Evolutionary conservation across 1,140 invertebrate species (phyloP), one percentile per base, ranked within the genome.

Genomic region (Procambarus virginalis): DNA sequence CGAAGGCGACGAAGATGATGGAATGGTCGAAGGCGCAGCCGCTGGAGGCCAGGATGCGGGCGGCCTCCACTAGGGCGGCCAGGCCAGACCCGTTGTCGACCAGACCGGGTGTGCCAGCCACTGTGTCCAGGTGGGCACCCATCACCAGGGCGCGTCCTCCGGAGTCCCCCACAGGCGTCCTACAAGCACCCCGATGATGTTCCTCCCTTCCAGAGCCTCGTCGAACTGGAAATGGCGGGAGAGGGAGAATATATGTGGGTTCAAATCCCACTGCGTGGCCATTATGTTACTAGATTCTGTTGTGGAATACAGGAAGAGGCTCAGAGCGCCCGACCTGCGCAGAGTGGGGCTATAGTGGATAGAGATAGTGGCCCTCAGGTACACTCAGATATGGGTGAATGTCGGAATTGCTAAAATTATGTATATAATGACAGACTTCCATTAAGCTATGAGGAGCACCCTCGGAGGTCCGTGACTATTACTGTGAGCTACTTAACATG

Each of bases 41-140:
- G 51, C 93, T 92, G 68, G 93, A 92, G 9, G 93, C 80, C 20
- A 95, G 91, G 4, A 93, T 91, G 34, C 94, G 84, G 8, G 94
- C 94, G 9, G 93, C 91, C 92, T 95, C 94, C 48, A 95, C 88
- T 91, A 95, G 93, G 2, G 93, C 94, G 3, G 93, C 92, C 45
- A 94, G 91, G 17, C 94, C 94, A 9, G 94, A 94, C 3, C 94
- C 94, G 92, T 94, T 94, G 89, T 95, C 94, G 89, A 94, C 93
- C 3, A 94, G 93, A 8, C 94, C 93, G 12, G 92, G 91, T 2
- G 92, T 84, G 48, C 55, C 81, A 17, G 87, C 90, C 1, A 93
- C 93, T 0, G 94, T 94, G 88, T 95, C 94, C 87, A 94, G 94
- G 92, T 95, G 94, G 34, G 94, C 94, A 17, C 94, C 94, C 70